Evolutionary conservation across 92 coral and sea anemone genomes (phyloP), one percentile per base, ranked within the genome.

Genomic region (Micromussa lordhowensis): DNA sequence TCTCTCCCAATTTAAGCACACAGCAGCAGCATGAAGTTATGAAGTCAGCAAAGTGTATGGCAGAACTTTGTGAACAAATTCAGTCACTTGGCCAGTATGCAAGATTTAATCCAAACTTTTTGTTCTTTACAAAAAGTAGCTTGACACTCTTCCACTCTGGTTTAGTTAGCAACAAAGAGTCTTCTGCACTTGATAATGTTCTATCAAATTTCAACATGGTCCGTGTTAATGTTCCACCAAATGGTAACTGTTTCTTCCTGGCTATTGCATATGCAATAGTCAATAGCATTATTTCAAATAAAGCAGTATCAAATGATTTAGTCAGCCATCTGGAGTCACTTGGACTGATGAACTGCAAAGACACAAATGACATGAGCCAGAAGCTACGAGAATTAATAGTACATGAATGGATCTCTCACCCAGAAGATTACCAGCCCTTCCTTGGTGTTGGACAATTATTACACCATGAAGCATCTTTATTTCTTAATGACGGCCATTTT

Each of bases 401-500:
- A n/a, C 21, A 78, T 30, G 93, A 94, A 61, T 94, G 95, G 95
- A 68, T 80, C 21, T 16, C 81, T 12, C 74, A 94, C 75, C 82
- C 82, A 61, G 96, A 92, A 13, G 55, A 55, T 54, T 94, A 94
- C 69, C 59, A 81, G 14, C 90, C 95, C 6, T 94, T 94, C 80
- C 81, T 90, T 28, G 38, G 61, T 4, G 69, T 51, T 72, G 83
- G 49, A 31, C 79, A 82, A 26, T 10, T 66, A 66, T 70, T 94
- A 2, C 76, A 88, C 21, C 26, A 15, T 24, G 80, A 38, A 9
- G 80, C 80, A 31, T 13, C 29, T 31, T 36, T 70, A 64, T 95
- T 93, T 83, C 87, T 88, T 5, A 72, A 71, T 74, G 88, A 91
- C 83, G 95, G 95, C 17, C 84, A 92, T 63, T 92, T 94, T 82